phyloP scores from a whole-genome alignment of 2,113 vertebrate species.

The Heterocephalus glaber region DNA sequence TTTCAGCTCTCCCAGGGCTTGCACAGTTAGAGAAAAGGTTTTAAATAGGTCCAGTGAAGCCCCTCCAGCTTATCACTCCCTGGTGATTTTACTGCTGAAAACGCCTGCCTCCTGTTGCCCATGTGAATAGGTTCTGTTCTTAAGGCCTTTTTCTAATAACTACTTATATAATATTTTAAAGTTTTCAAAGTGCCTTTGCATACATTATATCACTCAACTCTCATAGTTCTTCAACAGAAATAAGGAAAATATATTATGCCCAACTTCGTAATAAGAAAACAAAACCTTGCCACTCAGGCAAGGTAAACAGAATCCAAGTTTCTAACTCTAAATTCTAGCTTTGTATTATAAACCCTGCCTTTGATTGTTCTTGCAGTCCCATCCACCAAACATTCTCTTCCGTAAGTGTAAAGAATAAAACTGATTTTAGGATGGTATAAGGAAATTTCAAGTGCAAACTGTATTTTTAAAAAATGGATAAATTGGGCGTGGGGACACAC shows the following conservation, averaged over 20 bases:
- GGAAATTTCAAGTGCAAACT: not conserved
- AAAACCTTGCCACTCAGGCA: not conserved
- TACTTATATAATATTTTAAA: conserved; percentile 4
- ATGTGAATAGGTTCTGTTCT: not conserved
- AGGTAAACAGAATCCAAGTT: not conserved
- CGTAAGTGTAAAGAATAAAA: conserved; percentile 2
- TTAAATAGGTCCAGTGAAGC: not conserved
- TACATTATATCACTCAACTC: not conserved
- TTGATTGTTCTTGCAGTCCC: not conserved
- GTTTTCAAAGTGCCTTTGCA: conserved; percentile 9
- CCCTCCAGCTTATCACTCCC: not conserved
- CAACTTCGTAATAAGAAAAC: conserved; percentile 13
- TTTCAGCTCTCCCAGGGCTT: not conserved
- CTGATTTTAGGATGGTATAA: not conserved
- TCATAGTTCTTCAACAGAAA: conserved; percentile 32
- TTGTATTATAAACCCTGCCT: not conserved
- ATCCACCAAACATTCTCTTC: not conserved
- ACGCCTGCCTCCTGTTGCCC: not conserved
- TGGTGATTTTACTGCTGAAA: not conserved
- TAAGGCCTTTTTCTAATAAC: not conserved
- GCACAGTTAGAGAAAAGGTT: conserved; percentile 27
- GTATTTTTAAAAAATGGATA: not conserved
- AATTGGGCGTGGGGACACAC: not conserved
- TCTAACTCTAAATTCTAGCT: not conserved
- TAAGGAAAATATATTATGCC: not conserved